These are phyloP conservation scores for Arizona elegans DNA, from an alignment of 2,113 vertebrate genomes.

Conservation along the genomic window DNA sequence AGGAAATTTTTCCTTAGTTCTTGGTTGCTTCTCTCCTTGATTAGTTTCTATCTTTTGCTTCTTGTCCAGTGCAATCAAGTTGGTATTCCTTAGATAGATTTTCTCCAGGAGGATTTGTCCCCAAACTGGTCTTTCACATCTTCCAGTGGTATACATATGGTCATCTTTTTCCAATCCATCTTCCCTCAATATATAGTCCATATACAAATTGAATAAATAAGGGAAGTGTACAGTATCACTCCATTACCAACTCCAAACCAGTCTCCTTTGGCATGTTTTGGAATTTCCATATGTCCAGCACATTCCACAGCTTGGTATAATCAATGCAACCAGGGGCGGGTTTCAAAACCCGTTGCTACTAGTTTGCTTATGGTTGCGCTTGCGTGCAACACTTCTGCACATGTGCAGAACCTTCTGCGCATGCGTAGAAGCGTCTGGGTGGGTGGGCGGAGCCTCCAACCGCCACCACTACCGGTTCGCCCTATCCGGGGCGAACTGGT, in stretches of 20 bases:
- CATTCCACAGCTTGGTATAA: neutral
- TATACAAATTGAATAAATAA: neutral
- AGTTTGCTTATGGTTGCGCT: too few species aligned
- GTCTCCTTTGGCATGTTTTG: neutral
- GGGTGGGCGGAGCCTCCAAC: too few species aligned
- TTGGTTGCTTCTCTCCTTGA: neutral
- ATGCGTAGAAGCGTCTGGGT: too few species aligned
- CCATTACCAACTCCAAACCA: neutral
- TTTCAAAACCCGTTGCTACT: too few species aligned
- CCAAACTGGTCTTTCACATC: neutral
- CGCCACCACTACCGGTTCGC: too few species aligned
- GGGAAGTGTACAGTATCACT: neutral
- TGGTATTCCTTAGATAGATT: neutral
- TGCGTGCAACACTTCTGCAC: too few species aligned
- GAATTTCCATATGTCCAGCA: neutral
- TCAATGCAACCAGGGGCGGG: neutral
- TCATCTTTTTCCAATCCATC: neutral
- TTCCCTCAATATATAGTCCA: neutral
- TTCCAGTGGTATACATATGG: neutral
- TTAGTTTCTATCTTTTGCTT: neutral
- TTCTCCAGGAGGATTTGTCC: neutral
- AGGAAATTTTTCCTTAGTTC: neutral
- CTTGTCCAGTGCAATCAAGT: neutral
- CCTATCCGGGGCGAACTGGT: too few species aligned
- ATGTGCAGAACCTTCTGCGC: too few species aligned